Base-by-base conservation (phyloP, 1,140 invertebrate genomes). In the Coenobita brevimanus region DNA sequence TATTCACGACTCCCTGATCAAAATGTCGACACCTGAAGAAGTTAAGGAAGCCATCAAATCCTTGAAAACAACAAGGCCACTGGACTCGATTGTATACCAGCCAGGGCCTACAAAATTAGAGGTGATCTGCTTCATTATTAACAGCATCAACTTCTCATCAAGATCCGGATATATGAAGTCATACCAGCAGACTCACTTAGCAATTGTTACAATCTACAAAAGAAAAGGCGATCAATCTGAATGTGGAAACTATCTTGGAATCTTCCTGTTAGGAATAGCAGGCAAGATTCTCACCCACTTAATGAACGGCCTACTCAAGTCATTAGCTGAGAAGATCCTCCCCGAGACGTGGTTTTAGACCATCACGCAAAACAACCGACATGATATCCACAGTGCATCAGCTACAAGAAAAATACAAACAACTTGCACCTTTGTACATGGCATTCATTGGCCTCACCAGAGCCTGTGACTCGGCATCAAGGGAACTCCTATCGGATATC, bases 341-440 rank as follows among this genome's bases (percentile, higher is more conserved):
- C 64, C n/a, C 4, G 64, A 27, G 6, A n/a, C 64, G 10, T 27
- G 64, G 64, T 69, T n/a, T 69, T 69, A 33, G 64, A 69, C n/a
- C n/a, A n/a, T n/a, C n/a, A n/a, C n/a, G n/a, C 6, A n/a, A n/a
- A 69, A 69, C 64, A 24, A 69, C n/a, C 33, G 64, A 69, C 33
- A 69, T 69, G 64, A 69, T 69, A 6, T 69, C n/a, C 64, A 69
- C 64, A 24, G n/a, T 69, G 64, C n/a, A n/a, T 33, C 64, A 69
- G n/a, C 6, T 69, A 24, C 6, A 69, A 10, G 64, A 69, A 69
- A 69, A 69, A 69, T 33, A n/a, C n/a, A n/a, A 69, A 69, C 64
- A 69, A 33, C 33, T 27, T 33, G 6, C 6, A 69, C 64, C 64
- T 24, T 69, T 69, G 64, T 69, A 69, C 6, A 69, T 69, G 64